Percentiles rank a stretch among this genome's conserved stretches.
phyloP scores from a whole-genome alignment of 2,888 invertebrate species.

The Athalia circularis region DNA sequence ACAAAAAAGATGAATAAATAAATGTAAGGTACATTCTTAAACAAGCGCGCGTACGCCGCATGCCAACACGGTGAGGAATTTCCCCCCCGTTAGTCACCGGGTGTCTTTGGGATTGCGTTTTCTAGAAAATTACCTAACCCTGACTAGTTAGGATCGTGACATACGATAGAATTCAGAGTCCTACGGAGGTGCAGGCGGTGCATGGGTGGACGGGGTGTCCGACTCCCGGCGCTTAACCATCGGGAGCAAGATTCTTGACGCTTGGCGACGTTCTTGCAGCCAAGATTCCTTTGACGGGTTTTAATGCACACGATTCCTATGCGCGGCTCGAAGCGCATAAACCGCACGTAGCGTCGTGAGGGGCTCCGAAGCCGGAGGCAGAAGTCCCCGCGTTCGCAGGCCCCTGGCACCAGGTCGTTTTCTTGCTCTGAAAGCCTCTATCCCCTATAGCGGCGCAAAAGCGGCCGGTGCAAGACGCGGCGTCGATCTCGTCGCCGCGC shows the following conservation, averaged over 20 bases:
- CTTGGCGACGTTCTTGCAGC: conserved; percentile 40
- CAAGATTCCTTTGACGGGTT: conserved; percentile 53
- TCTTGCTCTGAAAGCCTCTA: conserved; percentile 10
- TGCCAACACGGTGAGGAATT: too few species aligned
- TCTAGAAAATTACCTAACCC: neutral
- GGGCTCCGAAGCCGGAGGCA: conserved; percentile 51
- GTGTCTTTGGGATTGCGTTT: neutral
- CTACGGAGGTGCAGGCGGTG: neutral
- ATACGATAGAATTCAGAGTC: conserved; percentile 18
- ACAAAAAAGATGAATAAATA: too few species aligned
- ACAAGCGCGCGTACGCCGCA: too few species aligned
- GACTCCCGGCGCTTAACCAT: conserved; percentile 39
- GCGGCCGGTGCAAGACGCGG: neutral
- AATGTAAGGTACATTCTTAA: too few species aligned
- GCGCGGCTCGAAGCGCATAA: conserved; percentile 50
- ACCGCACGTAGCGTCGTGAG: conserved; percentile 55
- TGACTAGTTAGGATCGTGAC: neutral
- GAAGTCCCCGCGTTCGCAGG: conserved; percentile 49
- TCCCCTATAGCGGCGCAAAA: neutral
- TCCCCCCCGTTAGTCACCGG: neutral
- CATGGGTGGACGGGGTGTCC: conserved; percentile 13
- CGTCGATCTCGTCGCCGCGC: neutral
- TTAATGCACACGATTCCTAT: conserved; percentile 59
- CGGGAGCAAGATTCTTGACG: conserved; percentile 52
- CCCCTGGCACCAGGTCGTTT: conserved; percentile 16